Evolutionary conservation across 2,797 vertebrate species (phyloP).

Genomic region (Aulostomus chinensis): DNA sequence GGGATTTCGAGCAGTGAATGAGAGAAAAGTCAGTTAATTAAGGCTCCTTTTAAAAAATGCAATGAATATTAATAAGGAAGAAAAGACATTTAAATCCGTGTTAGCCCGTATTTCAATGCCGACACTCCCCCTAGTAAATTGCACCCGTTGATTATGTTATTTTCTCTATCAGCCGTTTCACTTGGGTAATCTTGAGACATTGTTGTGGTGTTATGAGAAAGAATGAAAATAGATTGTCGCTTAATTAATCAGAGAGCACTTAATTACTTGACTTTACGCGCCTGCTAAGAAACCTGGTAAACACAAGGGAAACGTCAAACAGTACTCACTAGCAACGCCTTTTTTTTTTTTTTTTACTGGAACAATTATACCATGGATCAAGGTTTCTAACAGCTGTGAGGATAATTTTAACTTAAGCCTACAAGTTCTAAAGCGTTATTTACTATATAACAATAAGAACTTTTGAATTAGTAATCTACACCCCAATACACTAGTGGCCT

Average conservation of each 20-base stretch:
- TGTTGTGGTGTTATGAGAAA: conserved; percentile 67
- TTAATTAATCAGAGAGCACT: conserved; percentile 78
- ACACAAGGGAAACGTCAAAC: conserved; percentile 56
- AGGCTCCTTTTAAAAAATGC: conserved; percentile 62
- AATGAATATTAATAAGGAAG: conserved; percentile 67
- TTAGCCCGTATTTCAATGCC: conserved; percentile 48
- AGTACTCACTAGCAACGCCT: conserved; percentile 30
- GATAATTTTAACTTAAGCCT: no score
- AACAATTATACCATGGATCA: conserved; percentile 33
- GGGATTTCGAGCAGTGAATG: conserved; percentile 48
- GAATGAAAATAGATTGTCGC: conserved; percentile 72
- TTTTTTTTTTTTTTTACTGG: conserved; percentile 26
- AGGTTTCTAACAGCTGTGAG: no score
- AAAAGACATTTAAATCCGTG: conserved; percentile 59
- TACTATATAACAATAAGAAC: no score
- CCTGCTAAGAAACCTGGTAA: conserved; percentile 55
- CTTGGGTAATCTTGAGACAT: conserved; percentile 69
- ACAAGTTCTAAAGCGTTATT: no score
- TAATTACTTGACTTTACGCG: conserved; percentile 76
- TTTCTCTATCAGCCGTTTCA: conserved; percentile 66
- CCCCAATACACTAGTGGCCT: no score
- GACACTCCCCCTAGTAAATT: conserved; percentile 58
- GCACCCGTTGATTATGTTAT: conserved; percentile 66
- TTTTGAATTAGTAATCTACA: no score
- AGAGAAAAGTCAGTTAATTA: conserved; percentile 74